A percentile compares a stretch with the other conserved stretches of the same genome.
Conservation (phyloP, 1,140 invertebrate genomes). For the Drosophila guanche region DNA sequence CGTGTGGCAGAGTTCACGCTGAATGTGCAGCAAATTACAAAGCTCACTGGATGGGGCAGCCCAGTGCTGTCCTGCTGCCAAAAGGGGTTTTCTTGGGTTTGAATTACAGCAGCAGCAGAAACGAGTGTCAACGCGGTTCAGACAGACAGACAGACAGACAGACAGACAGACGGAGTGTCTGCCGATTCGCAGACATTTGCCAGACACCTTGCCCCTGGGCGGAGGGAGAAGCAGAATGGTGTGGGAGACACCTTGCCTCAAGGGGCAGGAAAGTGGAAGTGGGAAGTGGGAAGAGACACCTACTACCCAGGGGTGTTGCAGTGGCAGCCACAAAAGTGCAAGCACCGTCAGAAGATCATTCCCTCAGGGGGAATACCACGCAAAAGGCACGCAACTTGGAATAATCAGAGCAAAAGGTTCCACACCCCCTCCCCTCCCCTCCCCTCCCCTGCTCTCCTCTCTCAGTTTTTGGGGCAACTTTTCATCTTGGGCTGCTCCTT, state of each 20-base stretch:
- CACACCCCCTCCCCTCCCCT: conserved; percentile 13
- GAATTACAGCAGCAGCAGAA: conserved; percentile 51
- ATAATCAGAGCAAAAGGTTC: too few species aligned
- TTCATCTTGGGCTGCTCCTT: too few species aligned
- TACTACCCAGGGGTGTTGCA: not conserved
- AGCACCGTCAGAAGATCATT: too few species aligned
- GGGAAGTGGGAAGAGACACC: not conserved
- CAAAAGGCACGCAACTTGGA: too few species aligned
- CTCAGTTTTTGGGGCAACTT: conserved; percentile 19
- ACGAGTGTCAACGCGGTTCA: conserved; percentile 31
- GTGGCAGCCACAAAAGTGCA: too few species aligned
- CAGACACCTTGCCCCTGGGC: conserved; percentile 27
- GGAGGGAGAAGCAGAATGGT: not conserved
- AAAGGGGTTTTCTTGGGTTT: conserved; percentile 22
- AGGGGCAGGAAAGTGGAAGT: not conserved
- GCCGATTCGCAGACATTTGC: conserved; percentile 43
- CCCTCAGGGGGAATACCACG: too few species aligned
- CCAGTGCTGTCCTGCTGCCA: not conserved
- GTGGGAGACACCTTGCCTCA: too few species aligned
- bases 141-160: too few species aligned
- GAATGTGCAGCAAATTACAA: conserved; percentile 67
- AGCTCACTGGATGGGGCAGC: conserved; percentile 51
- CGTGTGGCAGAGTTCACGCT: conserved; percentile 60
- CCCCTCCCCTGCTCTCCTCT: conserved; percentile 20
- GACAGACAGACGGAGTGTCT: too few species aligned